A percentile compares a stretch with the other conserved stretches of the same genome.
These are phyloP conservation scores for Drosophila sturtevanti DNA, from an alignment of 1,140 invertebrate genomes.

Conservation along the genomic window DNA sequence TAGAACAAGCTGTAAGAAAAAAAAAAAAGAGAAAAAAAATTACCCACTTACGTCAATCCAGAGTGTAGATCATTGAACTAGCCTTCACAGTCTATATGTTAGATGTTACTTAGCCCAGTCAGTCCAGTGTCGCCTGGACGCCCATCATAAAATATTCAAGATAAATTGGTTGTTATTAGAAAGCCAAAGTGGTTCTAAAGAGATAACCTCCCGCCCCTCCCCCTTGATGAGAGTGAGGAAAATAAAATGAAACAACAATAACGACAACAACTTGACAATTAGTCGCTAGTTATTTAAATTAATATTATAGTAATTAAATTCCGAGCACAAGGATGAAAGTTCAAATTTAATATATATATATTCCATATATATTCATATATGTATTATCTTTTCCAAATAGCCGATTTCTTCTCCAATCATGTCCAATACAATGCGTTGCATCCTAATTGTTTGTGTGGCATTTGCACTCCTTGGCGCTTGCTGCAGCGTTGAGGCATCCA, in stretches of 20 bases:
- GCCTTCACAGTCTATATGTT: conserved; percentile 8
- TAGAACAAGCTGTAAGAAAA: not conserved
- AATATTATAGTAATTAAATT: not conserved
- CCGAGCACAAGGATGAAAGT: not conserved
- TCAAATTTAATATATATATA: not conserved
- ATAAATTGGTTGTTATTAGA: conserved; percentile 39
- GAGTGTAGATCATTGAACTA: conserved; percentile 35
- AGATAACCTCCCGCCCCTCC: not conserved
- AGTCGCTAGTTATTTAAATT: conserved; percentile 24
- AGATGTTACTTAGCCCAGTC: conserved; percentile 26
- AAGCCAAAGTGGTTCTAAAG: conserved; percentile 28
- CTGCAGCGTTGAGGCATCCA: conserved; percentile 61
- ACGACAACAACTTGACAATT: conserved; percentile 4
- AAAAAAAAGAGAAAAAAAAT: not conserved
- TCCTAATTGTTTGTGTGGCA: conserved; percentile 56
- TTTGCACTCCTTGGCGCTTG: conserved; percentile 52
- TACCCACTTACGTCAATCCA: conserved; percentile 23
- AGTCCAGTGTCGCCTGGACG: not conserved
- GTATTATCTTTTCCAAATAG: not conserved
- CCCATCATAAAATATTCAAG: conserved; percentile 27
- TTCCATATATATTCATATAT: too few relatives aligned
- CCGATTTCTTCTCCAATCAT: conserved; percentile 27
- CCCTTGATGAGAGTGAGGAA: conserved; percentile 1
- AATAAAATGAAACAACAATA: conserved; percentile 2
- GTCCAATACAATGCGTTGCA: conserved; percentile 67